Base-by-base conservation (phyloP, 2,113 vertebrate species). In the Petaurus breviceps region DNA sequence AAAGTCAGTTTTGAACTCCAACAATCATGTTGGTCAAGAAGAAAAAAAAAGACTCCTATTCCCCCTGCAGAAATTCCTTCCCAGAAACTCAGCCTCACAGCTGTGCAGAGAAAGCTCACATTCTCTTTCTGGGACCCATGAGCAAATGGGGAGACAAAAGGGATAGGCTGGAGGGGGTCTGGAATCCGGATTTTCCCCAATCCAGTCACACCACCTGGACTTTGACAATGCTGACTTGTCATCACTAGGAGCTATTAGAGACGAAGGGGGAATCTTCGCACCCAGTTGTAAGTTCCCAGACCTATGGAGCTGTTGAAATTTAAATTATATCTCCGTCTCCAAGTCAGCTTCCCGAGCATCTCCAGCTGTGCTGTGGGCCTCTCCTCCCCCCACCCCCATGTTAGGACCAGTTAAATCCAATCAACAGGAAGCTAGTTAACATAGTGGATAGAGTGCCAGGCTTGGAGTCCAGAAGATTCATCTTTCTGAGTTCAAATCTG, bases 351-450 rank as follows among this genome's bases (percentile, higher is more conserved):
- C 51, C n/a, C 1, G 46, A 84, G 16, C 26, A 52, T 90, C 6
- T 9, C 89, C 84, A 12, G 68, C 68, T 43, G 16, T 49, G 47
- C 47, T 49, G 47, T 49, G 47, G 47, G 47, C 47, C 47, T 49
- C 4, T 4, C 47, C 47, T 4, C 47, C 47, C 47, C 47, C 47
- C 47, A 49, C 47, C 47, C 47, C 47, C 43, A 19, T 43, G 51
- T 31, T 22, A 68, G 68, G n/a, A 28, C 4, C 43, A 84, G 19
- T 26, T 49, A 46, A 95, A 91, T 84, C 98, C 91, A 2, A 93
- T 94, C 57, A 98, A n/a, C 61, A n/a, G 97, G 90, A 99, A 93
- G 94, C 94, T 98, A 93, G 61, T 25, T 93, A 92, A 6, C 61
- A n/a, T 91, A 5, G 50, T 11, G 91, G 90, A 10, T 91, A 90